phyloP scores from a whole-genome alignment of 2,888 invertebrate species.

The Crepidodera aurea region DNA sequence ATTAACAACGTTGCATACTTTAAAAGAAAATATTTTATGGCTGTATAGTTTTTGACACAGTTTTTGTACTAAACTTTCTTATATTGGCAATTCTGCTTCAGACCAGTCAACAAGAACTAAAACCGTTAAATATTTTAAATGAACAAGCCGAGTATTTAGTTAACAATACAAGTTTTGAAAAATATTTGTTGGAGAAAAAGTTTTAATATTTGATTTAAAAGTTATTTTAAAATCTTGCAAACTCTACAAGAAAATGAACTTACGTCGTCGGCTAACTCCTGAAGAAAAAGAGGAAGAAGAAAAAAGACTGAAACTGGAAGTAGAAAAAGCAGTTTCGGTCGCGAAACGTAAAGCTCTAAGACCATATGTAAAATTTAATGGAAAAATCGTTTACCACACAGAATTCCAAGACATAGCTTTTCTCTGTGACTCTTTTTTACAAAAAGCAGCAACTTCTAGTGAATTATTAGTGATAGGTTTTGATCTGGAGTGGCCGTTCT shows the following conservation, averaged over 20 bases:
- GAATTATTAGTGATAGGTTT: slow-evolving; percentile 67
- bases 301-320: slow-evolving; percentile 29
- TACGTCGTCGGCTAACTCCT: slow-evolving; percentile 32
- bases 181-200: background rate
- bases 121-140: background rate
- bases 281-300: slow-evolving; percentile 32
- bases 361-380: slow-evolving; percentile 52
- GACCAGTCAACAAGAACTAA: background rate
- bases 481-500: slow-evolving; percentile 74
- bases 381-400: slow-evolving; percentile 56
- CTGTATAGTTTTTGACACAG: too few species aligned
- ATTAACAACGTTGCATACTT: too few species aligned
- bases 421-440: slow-evolving; percentile 61
- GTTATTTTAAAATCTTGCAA: background rate
- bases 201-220: background rate
- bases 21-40: too few species aligned
- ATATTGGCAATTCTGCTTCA: background rate
- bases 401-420: slow-evolving; percentile 62
- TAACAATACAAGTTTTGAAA: background rate
- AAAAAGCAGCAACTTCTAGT: slow-evolving; percentile 52
- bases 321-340: slow-evolving; percentile 27
- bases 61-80: too few species aligned
- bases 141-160: background rate
- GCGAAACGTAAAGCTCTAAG: slow-evolving; percentile 55
- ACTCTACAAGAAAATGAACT: slow-evolving; percentile 5